Base-by-base conservation (phyloP, 2,888 invertebrate genomes). In the Steinernema scapterisci region DNA sequence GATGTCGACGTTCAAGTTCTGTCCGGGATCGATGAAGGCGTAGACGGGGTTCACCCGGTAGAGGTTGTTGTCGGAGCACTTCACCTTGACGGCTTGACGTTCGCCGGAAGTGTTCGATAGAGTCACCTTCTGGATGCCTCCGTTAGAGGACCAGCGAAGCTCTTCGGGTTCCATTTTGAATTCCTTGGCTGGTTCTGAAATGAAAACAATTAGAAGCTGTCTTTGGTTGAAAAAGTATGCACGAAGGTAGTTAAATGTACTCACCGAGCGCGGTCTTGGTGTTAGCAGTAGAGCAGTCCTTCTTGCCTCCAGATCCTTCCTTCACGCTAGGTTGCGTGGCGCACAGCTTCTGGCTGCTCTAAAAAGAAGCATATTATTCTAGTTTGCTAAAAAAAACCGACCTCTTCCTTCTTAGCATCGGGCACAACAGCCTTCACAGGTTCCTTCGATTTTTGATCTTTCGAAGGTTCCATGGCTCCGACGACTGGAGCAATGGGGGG, bases 1-100 rank as follows among this genome's bases (percentile, higher is more conserved):
- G 13, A 79, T 72, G 56, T 78, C 73, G 25, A 78, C 79, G n/a
- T 71, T 51, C 13, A 79, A 70, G 27, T 70, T 76, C 56, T 54
- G 48, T 25, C 77, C 77, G 6, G 79, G 77, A 45, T 79, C 79
- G 46, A 78, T 70, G 73, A 79, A 76, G 25, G 79, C 78, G 52
- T 80, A 80, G 7, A 78, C 78, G 19, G 78, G 78, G 48, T 79
- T 78, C 44, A 78, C 79, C 21, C 79, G 79, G 71, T 78, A 78
- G 1, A 78, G 27, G n/a, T 73, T 56, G 72, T 79, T 78, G 73
- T 78, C 78, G 25, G 73, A 73, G 73, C 79, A 79, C 56, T 78
- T 78, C 21, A 78, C 74, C 73, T 78, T 78, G 46, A 78, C 45
- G 43, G 78, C 78, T 27, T 74, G 74, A 38, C 79, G 79, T n/a